These are phyloP conservation scores for Eucidaris tribuloides DNA, from an alignment of 35 echinoderm and acorn worm genomes.

Conservation along the genomic window DNA sequence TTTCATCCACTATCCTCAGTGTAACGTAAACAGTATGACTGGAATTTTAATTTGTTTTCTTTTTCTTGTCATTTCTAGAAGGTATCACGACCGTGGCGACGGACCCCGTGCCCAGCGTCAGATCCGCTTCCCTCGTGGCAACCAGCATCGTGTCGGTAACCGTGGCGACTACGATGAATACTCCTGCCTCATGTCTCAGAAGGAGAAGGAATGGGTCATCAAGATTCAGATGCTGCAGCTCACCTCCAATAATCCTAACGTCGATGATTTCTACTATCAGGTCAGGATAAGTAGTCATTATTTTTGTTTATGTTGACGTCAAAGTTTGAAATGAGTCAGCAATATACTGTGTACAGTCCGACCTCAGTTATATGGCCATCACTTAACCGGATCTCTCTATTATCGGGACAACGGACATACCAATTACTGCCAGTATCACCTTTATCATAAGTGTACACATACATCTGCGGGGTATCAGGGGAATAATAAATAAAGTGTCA, in stretches of 20 bases:
- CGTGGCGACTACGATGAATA: slow-evolving; percentile 72
- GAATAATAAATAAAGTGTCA: too few species aligned
- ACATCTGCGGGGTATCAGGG: too few species aligned
- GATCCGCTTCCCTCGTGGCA: slow-evolving; percentile 19
- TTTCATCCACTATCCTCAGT: neutral
- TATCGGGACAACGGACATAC: too few species aligned
- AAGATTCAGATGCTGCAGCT: slow-evolving; percentile 88
- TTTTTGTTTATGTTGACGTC: too few species aligned
- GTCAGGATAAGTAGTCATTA: slow-evolving; percentile 1
- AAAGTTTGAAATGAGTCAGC: too few species aligned
- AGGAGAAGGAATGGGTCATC: slow-evolving; percentile 95
- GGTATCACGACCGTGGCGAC: slow-evolving; percentile 44
- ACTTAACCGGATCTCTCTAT: too few species aligned
- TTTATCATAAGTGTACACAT: too few species aligned
- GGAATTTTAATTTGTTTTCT: neutral
- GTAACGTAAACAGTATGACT: neutral
- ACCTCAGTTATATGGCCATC: too few species aligned
- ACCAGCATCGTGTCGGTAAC: slow-evolving; percentile 29
- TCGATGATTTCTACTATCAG: slow-evolving; percentile 95
- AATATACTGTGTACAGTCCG: too few species aligned
- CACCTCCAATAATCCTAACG: slow-evolving; percentile 66
- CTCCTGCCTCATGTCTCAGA: slow-evolving; percentile 92
- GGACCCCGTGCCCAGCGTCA: slow-evolving; percentile 46
- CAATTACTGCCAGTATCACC: too few species aligned
- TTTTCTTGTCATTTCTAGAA: neutral